Percentiles rank a stretch among this genome's conserved stretches.
phyloP scores from a whole-genome alignment of 1,140 invertebrate species.

The Cepaea nemoralis region DNA sequence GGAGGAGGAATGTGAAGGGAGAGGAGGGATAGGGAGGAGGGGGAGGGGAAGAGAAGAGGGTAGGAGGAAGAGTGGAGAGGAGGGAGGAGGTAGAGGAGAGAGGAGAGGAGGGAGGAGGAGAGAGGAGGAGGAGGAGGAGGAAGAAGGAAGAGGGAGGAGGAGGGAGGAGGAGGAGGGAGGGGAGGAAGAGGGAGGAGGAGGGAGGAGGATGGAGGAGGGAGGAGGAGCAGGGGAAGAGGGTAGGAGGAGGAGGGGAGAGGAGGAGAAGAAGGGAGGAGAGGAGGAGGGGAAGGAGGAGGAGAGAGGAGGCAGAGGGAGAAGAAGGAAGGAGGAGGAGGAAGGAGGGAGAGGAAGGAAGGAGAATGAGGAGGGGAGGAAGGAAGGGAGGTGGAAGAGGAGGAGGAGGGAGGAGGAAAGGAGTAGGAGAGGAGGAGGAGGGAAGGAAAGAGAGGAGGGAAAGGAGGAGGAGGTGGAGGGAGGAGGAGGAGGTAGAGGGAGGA shows the following conservation, averaged over 20 bases:
- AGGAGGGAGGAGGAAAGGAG: conserved; percentile 9
- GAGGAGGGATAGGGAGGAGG: background rate
- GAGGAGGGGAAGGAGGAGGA: background rate
- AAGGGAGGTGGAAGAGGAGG: too few relatives aligned
- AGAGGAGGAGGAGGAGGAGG: background rate
- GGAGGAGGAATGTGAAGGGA: too few relatives aligned
- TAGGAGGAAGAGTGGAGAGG: background rate
- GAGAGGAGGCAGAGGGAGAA: too few relatives aligned
- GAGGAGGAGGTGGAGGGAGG: too few relatives aligned
- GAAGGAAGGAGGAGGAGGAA: conserved; percentile 10
- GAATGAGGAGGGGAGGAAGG: too few relatives aligned
- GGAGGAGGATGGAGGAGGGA: too few relatives aligned
- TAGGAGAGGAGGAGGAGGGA: too few relatives aligned
- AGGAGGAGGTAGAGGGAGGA: too few relatives aligned
- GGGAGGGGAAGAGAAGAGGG: background rate
- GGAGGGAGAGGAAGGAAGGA: too few relatives aligned
- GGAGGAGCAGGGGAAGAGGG: too few relatives aligned
- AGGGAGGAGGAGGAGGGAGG: background rate
- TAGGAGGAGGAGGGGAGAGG: too few relatives aligned
- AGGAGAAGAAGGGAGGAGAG: background rate
- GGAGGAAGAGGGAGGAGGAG: background rate
- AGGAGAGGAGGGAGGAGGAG: conserved; percentile 8
- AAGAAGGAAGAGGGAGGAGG: background rate
- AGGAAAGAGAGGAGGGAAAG: conserved; percentile 6
- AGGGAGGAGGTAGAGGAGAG: background rate